Evolutionary conservation across 2,113 vertebrate species (phyloP).

Genomic region (Dasyornis broadbenti): DNA sequence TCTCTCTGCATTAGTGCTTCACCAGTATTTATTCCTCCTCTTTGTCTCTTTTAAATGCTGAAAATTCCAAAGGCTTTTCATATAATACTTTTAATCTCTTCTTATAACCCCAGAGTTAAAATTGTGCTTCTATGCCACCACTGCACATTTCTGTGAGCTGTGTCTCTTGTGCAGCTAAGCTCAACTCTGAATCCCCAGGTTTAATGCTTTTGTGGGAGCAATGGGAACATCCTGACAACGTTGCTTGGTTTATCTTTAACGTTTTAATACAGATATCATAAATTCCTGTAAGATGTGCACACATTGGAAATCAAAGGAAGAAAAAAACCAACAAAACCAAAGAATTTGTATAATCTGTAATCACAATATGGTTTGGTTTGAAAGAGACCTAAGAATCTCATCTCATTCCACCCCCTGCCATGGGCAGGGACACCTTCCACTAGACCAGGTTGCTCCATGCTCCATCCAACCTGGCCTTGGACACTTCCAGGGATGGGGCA

Average conservation of each 20-base stretch:
- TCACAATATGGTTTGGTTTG: not conserved
- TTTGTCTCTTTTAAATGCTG: not conserved
- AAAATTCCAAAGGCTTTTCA: not conserved
- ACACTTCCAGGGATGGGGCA: not conserved
- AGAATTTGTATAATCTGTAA: not conserved
- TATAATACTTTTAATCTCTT: not conserved
- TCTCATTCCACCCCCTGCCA: not conserved
- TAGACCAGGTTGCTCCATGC: not conserved
- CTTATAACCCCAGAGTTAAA: not conserved
- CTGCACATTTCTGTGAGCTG: not conserved
- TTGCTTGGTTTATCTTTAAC: not conserved
- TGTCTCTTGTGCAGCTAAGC: fast-evolving
- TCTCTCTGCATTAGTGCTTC: not conserved
- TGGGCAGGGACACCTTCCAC: not conserved
- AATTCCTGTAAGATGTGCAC: not conserved
- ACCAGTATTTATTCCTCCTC: not conserved
- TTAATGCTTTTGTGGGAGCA: not conserved
- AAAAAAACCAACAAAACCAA: not conserved
- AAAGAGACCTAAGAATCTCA: not conserved
- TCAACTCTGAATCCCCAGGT: not conserved
- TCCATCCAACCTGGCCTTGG: fast-evolving
- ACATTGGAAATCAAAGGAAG: not conserved
- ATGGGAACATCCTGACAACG: not conserved
- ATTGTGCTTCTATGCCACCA: not conserved
- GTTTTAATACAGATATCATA: not conserved